Evolutionary conservation across 2,888 invertebrate genomes (phyloP).

Genomic region (Lasius platythorax): DNA sequence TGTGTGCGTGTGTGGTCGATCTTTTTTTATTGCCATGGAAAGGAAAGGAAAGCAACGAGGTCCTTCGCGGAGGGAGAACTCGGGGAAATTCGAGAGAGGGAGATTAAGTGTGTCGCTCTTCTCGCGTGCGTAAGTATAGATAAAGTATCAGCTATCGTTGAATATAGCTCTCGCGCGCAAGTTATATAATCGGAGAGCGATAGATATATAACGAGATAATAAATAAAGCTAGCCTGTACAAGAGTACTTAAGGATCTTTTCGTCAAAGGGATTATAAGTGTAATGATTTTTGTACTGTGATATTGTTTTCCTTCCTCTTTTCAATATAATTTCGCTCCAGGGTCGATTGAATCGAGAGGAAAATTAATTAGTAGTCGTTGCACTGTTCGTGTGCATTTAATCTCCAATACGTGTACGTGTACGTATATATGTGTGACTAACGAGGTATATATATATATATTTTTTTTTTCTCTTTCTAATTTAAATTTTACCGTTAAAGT

Average conservation of each 20-base stretch:
- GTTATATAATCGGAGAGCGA: constrained; percentile 31
- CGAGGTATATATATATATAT: constrained; percentile 20
- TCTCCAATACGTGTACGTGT: not conserved
- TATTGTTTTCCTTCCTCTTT: not conserved
- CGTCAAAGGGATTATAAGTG: constrained; percentile 27
- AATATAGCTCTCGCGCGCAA: constrained; percentile 9
- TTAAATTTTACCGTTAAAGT: constrained; percentile 24
- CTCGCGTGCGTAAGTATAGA: constrained; percentile 18
- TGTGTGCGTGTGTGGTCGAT: not conserved
- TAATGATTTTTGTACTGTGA: constrained; percentile 46
- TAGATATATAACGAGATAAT: constrained; percentile 19
- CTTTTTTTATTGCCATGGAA: not conserved
- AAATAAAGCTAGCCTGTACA: constrained; percentile 27
- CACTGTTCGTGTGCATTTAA: constrained; percentile 35
- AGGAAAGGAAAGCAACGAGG: not conserved
- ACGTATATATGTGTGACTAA: constrained; percentile 28
- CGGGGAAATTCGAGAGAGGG: constrained; percentile 29
- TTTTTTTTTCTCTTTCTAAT: not conserved
- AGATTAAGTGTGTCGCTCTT: constrained; percentile 32
- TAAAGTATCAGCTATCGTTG: constrained; percentile 3
- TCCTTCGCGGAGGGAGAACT: not conserved
- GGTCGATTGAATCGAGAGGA: constrained; percentile 18
- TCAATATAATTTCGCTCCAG: not conserved
- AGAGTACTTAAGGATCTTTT: constrained; percentile 1
- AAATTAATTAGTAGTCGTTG: constrained; percentile 21